Percentiles rank a stretch among this genome's conserved stretches.
Evolutionary conservation across 2,888 invertebrate genomes (phyloP).

Genomic region (Diplolepis rosae): DNA sequence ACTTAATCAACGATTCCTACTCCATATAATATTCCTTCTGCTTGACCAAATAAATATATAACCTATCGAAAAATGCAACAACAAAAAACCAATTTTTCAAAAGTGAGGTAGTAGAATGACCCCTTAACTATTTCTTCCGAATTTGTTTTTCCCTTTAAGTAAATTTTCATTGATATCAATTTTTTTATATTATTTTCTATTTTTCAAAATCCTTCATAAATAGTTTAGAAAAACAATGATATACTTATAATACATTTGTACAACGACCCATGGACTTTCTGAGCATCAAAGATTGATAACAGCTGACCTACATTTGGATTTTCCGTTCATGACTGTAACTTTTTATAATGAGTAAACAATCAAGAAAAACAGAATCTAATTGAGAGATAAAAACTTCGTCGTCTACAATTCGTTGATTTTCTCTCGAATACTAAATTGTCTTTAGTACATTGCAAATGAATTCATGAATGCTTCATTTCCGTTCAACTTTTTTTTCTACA

Average conservation of each 20-base stretch:
- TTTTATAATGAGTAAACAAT: slow-evolving; percentile 6
- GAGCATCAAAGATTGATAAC: slow-evolving; percentile 23
- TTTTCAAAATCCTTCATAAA: not conserved
- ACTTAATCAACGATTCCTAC: no score
- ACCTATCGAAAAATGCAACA: no score
- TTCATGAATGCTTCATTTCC: no score
- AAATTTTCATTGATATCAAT: not conserved
- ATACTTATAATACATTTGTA: slow-evolving; percentile 7
- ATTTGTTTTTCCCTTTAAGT: not conserved
- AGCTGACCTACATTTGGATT: slow-evolving; percentile 27
- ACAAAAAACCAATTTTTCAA: no score
- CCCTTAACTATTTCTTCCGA: no score
- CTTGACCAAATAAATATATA: no score
- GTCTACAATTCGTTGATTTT: not conserved
- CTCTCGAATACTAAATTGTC: not conserved
- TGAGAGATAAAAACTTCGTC: slow-evolving; percentile 18
- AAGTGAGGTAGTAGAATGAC: no score
- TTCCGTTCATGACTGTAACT: slow-evolving; percentile 28
- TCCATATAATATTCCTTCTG: no score
- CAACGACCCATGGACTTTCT: slow-evolving; percentile 30
- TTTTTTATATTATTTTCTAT: not conserved
- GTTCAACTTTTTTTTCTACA: no score
- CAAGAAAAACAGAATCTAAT: slow-evolving; percentile 23
- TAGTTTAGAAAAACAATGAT: not conserved
- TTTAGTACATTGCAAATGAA: not conserved